These are phyloP conservation scores for Cryptotermes secundus DNA, from an alignment of 1,140 invertebrate species.

Conservation along the genomic window DNA sequence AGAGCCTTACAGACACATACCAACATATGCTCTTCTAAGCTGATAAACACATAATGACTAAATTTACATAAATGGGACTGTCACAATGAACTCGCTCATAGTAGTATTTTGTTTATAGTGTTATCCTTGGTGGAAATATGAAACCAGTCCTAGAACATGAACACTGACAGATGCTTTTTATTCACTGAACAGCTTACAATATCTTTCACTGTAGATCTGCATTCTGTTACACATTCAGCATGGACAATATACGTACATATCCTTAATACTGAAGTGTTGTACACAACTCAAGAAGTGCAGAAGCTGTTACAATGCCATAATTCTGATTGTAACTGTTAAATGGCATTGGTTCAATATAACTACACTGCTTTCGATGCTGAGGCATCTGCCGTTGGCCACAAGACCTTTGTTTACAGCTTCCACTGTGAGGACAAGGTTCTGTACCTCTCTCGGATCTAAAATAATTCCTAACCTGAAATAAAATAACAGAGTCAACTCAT, in stretches of 20 bases:
- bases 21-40: neutral
- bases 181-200: neutral
- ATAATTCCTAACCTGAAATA: neutral
- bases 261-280: neutral
- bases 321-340: slow-evolving; percentile 23
- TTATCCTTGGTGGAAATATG: too few species aligned
- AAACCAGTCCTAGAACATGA: neutral
- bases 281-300: slow-evolving; percentile 25
- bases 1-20: neutral
- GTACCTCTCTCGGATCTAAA: neutral
- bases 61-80: neutral
- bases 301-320: slow-evolving; percentile 20
- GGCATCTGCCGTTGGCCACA: too few species aligned
- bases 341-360: too few species aligned
- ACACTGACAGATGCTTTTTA: neutral
- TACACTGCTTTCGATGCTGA: neutral
- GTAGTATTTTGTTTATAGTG: neutral
- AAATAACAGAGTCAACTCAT: neutral
- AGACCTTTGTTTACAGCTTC: neutral
- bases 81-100: neutral
- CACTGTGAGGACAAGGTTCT: neutral
- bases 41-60: neutral
- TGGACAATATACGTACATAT: neutral
- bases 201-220: too few species aligned
- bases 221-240: too few species aligned